Evolutionary conservation across 2,113 vertebrate genomes (phyloP).

Genomic region (Rhineura floridana): DNA sequence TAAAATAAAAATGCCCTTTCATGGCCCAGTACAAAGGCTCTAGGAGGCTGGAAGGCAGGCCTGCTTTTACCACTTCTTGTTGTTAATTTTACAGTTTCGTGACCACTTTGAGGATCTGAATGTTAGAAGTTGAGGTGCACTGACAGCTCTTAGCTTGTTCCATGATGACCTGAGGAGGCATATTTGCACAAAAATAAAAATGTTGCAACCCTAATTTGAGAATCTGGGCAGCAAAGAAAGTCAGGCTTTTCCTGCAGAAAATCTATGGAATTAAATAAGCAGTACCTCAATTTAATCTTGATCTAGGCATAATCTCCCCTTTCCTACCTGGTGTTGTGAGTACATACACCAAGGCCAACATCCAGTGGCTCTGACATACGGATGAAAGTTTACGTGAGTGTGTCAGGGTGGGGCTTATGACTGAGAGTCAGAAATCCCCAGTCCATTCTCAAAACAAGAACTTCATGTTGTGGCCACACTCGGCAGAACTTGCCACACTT

Average conservation of each 20-base stretch:
- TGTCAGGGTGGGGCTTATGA: neutral
- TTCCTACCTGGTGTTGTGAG: neutral
- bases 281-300: neutral
- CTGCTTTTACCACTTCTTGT: constrained; percentile 46
- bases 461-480: neutral
- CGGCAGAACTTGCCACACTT: neutral
- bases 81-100: constrained; percentile 53
- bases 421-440: neutral
- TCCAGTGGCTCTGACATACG: too few species aligned
- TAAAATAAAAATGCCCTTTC: constrained; percentile 71
- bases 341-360: too few species aligned
- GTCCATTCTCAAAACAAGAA: neutral
- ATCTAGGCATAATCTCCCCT: neutral
- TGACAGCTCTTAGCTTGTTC: constrained; percentile 52
- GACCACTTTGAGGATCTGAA: constrained; percentile 46
- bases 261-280: neutral
- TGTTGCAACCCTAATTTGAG: constrained; percentile 43
- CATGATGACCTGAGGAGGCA: constrained; percentile 50
- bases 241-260: too few species aligned
- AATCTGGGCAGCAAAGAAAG: neutral
- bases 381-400: neutral
- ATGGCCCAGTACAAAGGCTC: constrained; percentile 79
- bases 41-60: constrained; percentile 82
- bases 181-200: neutral
- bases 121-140: constrained; percentile 39